Conservation (phyloP, 2,797 vertebrate genomes). For the Lacerta agilis region DNA sequence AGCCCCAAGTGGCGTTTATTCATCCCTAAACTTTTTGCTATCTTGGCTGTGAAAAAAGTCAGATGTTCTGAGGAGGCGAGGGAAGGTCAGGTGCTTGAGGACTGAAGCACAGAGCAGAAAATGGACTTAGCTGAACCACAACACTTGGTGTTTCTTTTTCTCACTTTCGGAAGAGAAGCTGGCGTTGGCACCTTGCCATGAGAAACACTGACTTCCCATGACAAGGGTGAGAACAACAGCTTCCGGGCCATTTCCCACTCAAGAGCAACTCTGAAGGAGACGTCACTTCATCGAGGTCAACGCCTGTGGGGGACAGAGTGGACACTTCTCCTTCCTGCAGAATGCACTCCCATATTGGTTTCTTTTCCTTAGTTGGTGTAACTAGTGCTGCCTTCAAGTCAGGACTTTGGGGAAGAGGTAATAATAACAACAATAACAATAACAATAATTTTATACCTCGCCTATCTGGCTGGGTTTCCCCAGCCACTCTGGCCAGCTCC, state of each 20-base stretch:
- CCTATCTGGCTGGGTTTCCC: too few relatives aligned
- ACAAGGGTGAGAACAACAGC: constrained; percentile 21
- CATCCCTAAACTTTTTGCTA: background rate
- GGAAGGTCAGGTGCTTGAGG: background rate
- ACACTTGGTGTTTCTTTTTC: constrained; percentile 4
- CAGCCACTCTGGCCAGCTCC: too few relatives aligned
- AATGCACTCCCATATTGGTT: too few relatives aligned
- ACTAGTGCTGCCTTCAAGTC: background rate
- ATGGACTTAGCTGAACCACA: constrained; percentile 13
- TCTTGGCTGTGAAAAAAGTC: background rate
- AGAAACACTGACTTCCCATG: constrained; percentile 6
- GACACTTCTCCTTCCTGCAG: background rate
- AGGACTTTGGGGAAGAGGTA: background rate
- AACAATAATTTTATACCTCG: too few relatives aligned
- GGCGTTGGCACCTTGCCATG: background rate
- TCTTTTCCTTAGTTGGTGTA: background rate
- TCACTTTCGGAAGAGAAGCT: constrained; percentile 5
- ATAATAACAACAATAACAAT: too few relatives aligned
- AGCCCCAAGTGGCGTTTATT: background rate
- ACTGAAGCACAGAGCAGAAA: background rate
- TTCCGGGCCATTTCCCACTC: background rate
- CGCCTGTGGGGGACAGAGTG: background rate
- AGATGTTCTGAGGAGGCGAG: constrained; percentile 7
- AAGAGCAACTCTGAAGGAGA: constrained; percentile 8
- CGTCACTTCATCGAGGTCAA: background rate